Evolutionary conservation across 2,113 vertebrate species (phyloP).

Genomic region (Siniperca knerii): DNA sequence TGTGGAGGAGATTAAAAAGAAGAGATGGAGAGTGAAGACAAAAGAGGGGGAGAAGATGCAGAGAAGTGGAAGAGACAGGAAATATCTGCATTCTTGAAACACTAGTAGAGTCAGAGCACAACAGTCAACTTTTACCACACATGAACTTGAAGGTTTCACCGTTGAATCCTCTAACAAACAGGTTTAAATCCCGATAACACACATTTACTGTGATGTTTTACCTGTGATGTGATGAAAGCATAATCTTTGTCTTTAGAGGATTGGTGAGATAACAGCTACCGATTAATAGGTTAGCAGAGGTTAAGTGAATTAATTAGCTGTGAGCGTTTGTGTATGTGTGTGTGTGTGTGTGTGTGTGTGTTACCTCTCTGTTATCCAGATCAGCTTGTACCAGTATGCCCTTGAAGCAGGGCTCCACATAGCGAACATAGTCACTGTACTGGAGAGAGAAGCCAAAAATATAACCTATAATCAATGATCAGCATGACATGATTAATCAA

Average conservation of each 20-base stretch:
- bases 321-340: conserved; percentile 60
- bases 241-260: conserved; percentile 43
- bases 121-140: background rate
- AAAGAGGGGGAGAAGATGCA: background rate
- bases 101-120: background rate
- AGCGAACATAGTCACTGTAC: conserved; percentile 96
- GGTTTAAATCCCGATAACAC: background rate
- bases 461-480: background rate
- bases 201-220: conserved; percentile 27
- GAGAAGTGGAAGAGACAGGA: background rate
- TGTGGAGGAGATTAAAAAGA: background rate
- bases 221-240: conserved; percentile 29
- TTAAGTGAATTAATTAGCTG: conserved; percentile 63
- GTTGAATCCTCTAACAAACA: conserved; percentile 7
- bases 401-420: conserved; percentile 96
- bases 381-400: conserved; percentile 95
- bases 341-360: conserved; percentile 49
- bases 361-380: conserved; percentile 96
- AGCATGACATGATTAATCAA: background rate
- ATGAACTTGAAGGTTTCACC: background rate
- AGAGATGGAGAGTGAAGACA: background rate
- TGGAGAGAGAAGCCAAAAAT: conserved; percentile 68
- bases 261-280: conserved; percentile 32
- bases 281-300: conserved; percentile 46
- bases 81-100: conserved; percentile 13